Evolutionary conservation across 2,113 vertebrate species (phyloP), one percentile per base, ranked within the genome.

Genomic region (Ascaphus truei): DNA sequence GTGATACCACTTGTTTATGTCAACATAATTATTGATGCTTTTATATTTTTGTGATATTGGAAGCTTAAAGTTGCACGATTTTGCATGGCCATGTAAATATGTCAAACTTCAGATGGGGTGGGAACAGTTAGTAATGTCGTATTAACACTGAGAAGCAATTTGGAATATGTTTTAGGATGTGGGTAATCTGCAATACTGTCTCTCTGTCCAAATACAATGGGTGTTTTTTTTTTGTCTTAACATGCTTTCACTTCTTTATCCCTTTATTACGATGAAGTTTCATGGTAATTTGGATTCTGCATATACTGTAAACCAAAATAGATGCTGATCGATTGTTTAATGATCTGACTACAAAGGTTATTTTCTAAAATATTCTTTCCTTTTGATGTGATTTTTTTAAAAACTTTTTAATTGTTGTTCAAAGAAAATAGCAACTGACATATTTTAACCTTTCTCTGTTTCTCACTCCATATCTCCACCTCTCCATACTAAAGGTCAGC

Each of bases 351-450:
- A 30, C n/a, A 61, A 58, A 52, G 45, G 56, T 60, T 59, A 69
- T 51, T 69, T 69, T 60, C 25, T 18, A 5, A 34, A 13, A 48
- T 80, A 52, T 74, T 84, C 77, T 73, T 81, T 86, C 77, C 75
- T 82, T 81, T 80, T 88, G 72, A 77, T 82, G 77, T 83, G 68
- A 77, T 85, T 81, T 64, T 86, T 11, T 57, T 57, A 43, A 13
- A 9, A 13, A 58, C 30, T 59, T 68, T 48, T 59, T 68, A 59
- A 68, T 68, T 58, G 60, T 50, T 52, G 79, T 84, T 84, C 73
- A 27, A 61, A 59, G 47, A 60, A 33, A 41, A 39, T 75, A 81
- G 27, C 37, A 79, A 77, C 62, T 34, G 33, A 75, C 73, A 75
- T 73, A n/a, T 84, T 68, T 80, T 57, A 76, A 64, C 51, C 64